Conservation (phyloP, 2,888 invertebrate genomes). For the Caenorhabditis wallacei region DNA sequence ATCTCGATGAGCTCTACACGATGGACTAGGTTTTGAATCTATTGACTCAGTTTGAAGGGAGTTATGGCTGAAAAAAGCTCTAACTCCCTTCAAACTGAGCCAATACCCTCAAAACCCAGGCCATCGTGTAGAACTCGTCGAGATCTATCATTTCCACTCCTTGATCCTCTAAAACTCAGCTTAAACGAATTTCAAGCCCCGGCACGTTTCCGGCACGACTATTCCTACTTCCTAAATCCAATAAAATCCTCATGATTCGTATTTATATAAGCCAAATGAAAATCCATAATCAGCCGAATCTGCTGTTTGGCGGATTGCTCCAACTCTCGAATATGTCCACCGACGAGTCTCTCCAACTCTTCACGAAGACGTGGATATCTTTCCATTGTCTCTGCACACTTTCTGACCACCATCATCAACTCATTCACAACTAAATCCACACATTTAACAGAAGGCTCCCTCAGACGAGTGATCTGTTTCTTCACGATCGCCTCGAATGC, state of each 20-base stretch:
- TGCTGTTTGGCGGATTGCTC: conserved; percentile 97
- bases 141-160: too few relatives aligned
- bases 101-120: too few relatives aligned
- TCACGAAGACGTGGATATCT: conserved; percentile 98
- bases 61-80: too few relatives aligned
- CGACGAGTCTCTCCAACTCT: conserved; percentile 98
- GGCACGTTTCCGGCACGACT: too few relatives aligned
- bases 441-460: conserved; percentile 96
- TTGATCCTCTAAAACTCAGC: too few relatives aligned
- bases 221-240: conserved; percentile 94
- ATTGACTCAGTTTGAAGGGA: too few relatives aligned
- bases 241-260: conserved; percentile 99
- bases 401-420: conserved; percentile 92
- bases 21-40: too few relatives aligned
- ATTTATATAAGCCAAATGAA: conserved; percentile 98
- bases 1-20: too few relatives aligned
- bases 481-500: conserved; percentile 99
- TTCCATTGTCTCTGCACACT: conserved; percentile 96
- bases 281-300: conserved; percentile 93
- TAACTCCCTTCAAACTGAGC: too few relatives aligned
- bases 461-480: conserved; percentile 90
- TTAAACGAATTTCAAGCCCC: too few relatives aligned
- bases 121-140: too few relatives aligned
- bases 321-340: conserved; percentile 93
- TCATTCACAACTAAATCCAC: conserved; percentile 98